These are phyloP conservation scores for Euzophera pinguis DNA, from an alignment of 2,888 invertebrate genomes.

Conservation along the genomic window DNA sequence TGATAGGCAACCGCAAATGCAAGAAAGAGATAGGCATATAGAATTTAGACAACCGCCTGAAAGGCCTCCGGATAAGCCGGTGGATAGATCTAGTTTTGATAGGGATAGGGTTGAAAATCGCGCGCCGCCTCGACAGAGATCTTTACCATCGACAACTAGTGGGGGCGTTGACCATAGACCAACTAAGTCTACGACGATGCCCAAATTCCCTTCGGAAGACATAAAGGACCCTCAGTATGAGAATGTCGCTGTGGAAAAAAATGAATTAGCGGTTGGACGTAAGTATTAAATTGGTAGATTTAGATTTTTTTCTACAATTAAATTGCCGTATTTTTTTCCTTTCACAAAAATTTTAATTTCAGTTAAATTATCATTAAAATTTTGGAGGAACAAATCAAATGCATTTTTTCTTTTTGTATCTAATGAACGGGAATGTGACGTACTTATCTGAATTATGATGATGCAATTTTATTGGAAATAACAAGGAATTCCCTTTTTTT, in stretches of 20 bases:
- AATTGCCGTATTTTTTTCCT: too few species aligned
- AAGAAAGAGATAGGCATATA: constrained; percentile 28
- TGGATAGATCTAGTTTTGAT: constrained; percentile 36
- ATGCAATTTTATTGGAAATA: too few species aligned
- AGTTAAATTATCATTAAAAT: too few species aligned
- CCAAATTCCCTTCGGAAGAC: constrained; percentile 76
- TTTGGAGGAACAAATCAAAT: too few species aligned
- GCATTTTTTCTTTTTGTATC: too few species aligned
- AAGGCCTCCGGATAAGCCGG: constrained; percentile 49
- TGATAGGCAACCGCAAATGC: constrained; percentile 18
- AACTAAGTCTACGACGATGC: constrained; percentile 80
- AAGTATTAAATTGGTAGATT: constrained; percentile 34
- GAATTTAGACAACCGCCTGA: constrained; percentile 49
- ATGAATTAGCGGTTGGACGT: constrained; percentile 62
- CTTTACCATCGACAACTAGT: constrained; percentile 58
- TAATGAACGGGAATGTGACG: too few species aligned
- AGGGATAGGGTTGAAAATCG: constrained; percentile 45
- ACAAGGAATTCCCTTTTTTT: constrained; percentile 20
- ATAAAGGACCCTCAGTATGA: constrained; percentile 66
- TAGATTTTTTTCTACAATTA: too few species aligned
- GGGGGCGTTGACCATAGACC: constrained; percentile 58
- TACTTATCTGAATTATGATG: too few species aligned
- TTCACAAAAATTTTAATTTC: too few species aligned
- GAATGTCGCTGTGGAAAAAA: constrained; percentile 60
- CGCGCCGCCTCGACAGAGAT: constrained; percentile 65